Base-by-base conservation (phyloP, 2,888 invertebrate species). In the Phorcus lineatus region DNA sequence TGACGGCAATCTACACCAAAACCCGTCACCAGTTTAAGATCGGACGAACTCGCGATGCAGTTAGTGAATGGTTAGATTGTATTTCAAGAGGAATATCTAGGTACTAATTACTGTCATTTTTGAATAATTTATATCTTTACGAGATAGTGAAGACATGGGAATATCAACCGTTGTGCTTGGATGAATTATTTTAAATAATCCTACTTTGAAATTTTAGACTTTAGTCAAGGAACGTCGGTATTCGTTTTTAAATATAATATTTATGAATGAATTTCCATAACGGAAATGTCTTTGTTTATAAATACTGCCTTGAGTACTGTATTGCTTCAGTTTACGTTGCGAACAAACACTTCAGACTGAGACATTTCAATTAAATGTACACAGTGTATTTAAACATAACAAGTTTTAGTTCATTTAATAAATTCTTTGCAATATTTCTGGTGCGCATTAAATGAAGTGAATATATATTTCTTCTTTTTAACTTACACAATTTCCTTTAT, bases 111-210 rank as follows among this genome's bases (percentile, higher is more conserved):
- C 13, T 70, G 40, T 40, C 40, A 19, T 70, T 36, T 36, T 40
- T 70, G n/a, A 70, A 70, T 70, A 70, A 70, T 40, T 70, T n/a
- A 70, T 36, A 70, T 36, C 9, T 19, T 31, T n/a, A 36, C 31
- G 13, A n/a, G 19, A 36, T 28, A 16, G 17, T 36, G 19, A 19
- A 1, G 70, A 70, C 17, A 40, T 36, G 11, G 17, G 31, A 28
- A n/a, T 31, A 28, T 13, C 0, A n/a, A 0, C 19, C 17, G 70
- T 36, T 70, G 36, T 19, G 70, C n/a, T 36, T 70, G 31, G n/a
- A 6, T 70, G 31, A 24, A 36, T n/a, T n/a, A 70, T 36, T 36
- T 28, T 70, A 70, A 70, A n/a, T 16, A 70, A 36, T 13, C 13
- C 36, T 36, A 13, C 36, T 70, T 40, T 70, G 70, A 70, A 70